Percentiles rank a stretch among this genome's conserved stretches.
phyloP scores from a whole-genome alignment of 37 sponge, comb jelly and placozoan species.

The Agelas oroides region DNA sequence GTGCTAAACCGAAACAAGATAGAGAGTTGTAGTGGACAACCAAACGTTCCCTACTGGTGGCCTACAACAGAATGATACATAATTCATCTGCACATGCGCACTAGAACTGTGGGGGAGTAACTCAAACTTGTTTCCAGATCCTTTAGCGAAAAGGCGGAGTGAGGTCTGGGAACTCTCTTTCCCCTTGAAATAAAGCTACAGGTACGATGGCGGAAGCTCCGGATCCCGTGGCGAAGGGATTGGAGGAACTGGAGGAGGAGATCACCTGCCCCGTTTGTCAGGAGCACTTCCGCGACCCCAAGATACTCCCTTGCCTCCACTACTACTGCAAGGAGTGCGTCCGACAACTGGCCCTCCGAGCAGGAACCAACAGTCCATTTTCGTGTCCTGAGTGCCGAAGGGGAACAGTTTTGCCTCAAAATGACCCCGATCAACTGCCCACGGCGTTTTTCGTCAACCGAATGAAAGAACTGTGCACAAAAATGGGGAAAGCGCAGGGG shows the following conservation, averaged over 20 bases:
- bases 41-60: too few relatives aligned
- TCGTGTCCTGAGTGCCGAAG: constrained; percentile 46
- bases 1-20: too few relatives aligned
- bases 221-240: not conserved
- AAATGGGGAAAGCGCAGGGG: constrained; percentile 24
- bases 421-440: constrained; percentile 4
- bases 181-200: too few relatives aligned
- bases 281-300: constrained; percentile 27
- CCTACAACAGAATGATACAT: too few relatives aligned
- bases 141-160: too few relatives aligned
- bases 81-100: too few relatives aligned
- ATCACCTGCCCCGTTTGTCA: constrained; percentile 56
- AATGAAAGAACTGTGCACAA: constrained; percentile 32
- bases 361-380: constrained; percentile 24
- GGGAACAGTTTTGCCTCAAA: constrained; percentile 18
- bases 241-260: constrained; percentile 36
- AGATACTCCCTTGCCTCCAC: constrained; percentile 52
- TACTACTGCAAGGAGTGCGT: constrained; percentile 59
- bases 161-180: too few relatives aligned
- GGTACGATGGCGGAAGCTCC: too few relatives aligned
- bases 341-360: constrained; percentile 14
- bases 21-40: too few relatives aligned
- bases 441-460: constrained; percentile 50
- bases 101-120: too few relatives aligned
- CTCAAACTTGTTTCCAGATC: too few relatives aligned